phyloP scores from a whole-genome alignment of 2,113 vertebrate species.

The Podocnemis expansa region DNA sequence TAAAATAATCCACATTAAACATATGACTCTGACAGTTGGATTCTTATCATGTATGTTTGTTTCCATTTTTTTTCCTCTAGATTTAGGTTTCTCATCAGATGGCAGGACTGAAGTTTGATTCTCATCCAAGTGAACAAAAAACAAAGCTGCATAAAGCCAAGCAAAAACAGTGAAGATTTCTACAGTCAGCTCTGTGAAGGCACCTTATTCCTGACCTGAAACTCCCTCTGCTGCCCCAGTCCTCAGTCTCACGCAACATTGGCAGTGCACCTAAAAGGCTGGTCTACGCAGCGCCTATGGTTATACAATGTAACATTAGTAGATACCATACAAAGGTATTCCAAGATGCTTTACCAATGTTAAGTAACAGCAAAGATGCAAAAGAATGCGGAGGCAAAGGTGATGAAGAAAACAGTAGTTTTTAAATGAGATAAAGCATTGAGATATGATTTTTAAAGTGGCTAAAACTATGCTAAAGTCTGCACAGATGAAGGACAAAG shows the following conservation, averaged over 20 bases:
- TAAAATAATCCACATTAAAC: neutral
- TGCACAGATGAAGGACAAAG: neutral
- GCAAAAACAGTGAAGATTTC: neutral
- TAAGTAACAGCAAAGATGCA: neutral
- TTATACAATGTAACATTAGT: neutral
- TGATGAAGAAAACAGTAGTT: neutral
- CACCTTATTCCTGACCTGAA: neutral
- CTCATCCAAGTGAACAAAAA: neutral
- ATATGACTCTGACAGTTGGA: neutral
- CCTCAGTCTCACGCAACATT: neutral
- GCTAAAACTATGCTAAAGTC: neutral
- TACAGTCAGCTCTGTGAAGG: rapidly evolving
- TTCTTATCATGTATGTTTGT: neutral
- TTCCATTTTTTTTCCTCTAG: neutral
- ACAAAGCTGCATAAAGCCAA: neutral
- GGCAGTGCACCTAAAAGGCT: neutral
- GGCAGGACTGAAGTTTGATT: neutral
- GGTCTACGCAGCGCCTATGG: rapidly evolving
- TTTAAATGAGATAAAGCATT: neutral
- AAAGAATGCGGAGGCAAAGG: neutral
- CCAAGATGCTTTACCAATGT: neutral
- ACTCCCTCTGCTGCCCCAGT: neutral
- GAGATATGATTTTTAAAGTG: neutral
- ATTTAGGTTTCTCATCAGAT: neutral
- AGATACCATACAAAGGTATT: neutral